Evolutionary conservation across 2,797 vertebrate species (phyloP), one percentile per base, ranked within the genome.

Genomic region (Hafferia zeledoni): DNA sequence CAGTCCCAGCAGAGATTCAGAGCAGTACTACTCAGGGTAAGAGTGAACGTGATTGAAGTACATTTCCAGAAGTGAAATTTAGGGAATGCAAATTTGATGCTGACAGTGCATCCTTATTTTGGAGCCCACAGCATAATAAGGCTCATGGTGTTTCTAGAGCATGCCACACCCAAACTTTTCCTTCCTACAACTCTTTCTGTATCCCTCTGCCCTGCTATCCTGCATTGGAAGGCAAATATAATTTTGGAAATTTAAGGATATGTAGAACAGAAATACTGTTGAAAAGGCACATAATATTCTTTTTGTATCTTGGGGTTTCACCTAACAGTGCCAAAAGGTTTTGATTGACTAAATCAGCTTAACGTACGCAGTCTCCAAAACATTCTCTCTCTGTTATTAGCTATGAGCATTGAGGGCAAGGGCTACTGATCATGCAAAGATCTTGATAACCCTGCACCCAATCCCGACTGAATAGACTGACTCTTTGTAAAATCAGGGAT

Each of bases 11-110:
- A 72, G 87, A 78, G 20, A 50, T n/a, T 84, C 27, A 25, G 5
- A 68, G 25, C 4, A 2, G 41, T 70, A 17, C 35, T 75, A 3
- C 35, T 60, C 39, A 43, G 50, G 17, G 41, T 13, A 43, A 76
- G 44, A 53, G 37, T 3, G 2, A 90, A 35, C 6, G 4, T 0
- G 2, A 35, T 0, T 61, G 77, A 77, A 37, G 13, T 44, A 3
- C 4, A 17, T 63, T 80, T 77, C 49, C 33, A 47, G 46, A n/a
- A 35, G 7, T 57, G 30, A 86, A 67, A 79, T 75, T 19, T 17
- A 12, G 47, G 49, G 35, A 70, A 85, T n/a, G 31, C 11, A 57
- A 11, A 46, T 60, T 53, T 47, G 12, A 39, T 1, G 0, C 31
- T 67, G 18, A 6, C 25, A 14, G 56, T 79, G 41, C 12, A 25